Evolutionary conservation across 1,140 invertebrate species (phyloP), one percentile per base, ranked within the genome.

Genomic region (Aphaenogaster rudis): DNA sequence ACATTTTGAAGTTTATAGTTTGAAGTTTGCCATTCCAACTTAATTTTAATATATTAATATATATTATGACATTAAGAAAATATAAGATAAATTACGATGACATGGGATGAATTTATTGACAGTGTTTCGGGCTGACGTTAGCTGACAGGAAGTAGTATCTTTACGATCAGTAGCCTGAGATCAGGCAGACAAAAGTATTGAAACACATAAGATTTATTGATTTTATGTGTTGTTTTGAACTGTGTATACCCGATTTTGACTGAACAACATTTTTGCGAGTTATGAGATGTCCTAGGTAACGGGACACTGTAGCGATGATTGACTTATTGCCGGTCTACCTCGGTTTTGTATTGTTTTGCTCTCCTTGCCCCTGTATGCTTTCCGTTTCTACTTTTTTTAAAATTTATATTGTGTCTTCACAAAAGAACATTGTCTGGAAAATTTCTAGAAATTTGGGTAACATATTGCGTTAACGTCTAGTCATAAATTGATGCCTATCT

Each of bases 381-480:
- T 4, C 9, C 17, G 4, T 45, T 45, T 36, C 48, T 17, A 15
- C 7, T 50, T 45, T 17, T 9, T 52, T 17, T 52, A 17, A 2
- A 3, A 8, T 72, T 72, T 52, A 33, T 15, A 33, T 50, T 15
- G 21, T 17, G 0, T 6, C 3, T 15, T 0, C 4, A 36, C 8
- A 52, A 72, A 39, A 72, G 11, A 33, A 52, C 0, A 9, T 52
- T 52, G 1, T 15, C 15, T 3, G 1, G 7, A 33, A 52, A 36
- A n/a, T 54, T 17, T 9, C 7, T 2, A 11, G 1, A 54, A 21
- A 54, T 42, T 54, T 15, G 13, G 7, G 3, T 11, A 9, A 59
- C 33, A 76, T 6, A 28, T 76, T 87, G 36, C 86, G 59, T 87
- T 88, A 77, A 61, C 28, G 54, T 71, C 52, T 8, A n/a, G 9